Conservation (phyloP, 2,113 vertebrate genomes). For the Ptychochromis oligacanthus region DNA sequence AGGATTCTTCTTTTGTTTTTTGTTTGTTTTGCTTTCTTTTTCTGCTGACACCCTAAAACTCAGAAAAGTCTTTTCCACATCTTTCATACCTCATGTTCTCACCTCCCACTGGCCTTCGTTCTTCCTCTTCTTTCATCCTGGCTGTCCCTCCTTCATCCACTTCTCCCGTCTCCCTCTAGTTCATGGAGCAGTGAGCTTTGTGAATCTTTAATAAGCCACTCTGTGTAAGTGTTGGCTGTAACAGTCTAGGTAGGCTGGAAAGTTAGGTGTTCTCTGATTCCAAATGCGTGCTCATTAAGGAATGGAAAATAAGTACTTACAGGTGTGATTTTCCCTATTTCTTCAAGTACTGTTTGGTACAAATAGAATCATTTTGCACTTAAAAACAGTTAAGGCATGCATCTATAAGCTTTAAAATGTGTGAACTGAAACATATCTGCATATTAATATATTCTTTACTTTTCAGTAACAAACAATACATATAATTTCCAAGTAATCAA, state of each 20-base stretch:
- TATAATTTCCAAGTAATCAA: too few relatives aligned
- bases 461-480: too few relatives aligned
- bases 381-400: not conserved
- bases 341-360: not conserved
- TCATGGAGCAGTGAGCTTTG: slow-evolving; percentile 31
- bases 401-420: too few relatives aligned
- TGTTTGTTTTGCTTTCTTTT: not conserved
- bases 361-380: not conserved
- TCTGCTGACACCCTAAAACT: not conserved
- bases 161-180: slow-evolving; percentile 9
- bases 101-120: not conserved
- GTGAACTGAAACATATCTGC: too few relatives aligned
- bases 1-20: not conserved
- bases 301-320: not conserved
- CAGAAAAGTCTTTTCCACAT: not conserved
- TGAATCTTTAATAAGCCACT: slow-evolving; percentile 52
- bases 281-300: not conserved
- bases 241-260: not conserved
- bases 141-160: slow-evolving; percentile 12
- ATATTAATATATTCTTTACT: too few relatives aligned
- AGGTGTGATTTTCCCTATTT: not conserved
- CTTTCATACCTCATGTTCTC: not conserved
- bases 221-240: slow-evolving; percentile 22
- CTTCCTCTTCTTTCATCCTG: slow-evolving; percentile 19
- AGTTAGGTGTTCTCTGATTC: not conserved